These are phyloP conservation scores for Anguilla pacifica DNA, from an alignment of 2,797 vertebrate genomes.

Conservation along the genomic window DNA sequence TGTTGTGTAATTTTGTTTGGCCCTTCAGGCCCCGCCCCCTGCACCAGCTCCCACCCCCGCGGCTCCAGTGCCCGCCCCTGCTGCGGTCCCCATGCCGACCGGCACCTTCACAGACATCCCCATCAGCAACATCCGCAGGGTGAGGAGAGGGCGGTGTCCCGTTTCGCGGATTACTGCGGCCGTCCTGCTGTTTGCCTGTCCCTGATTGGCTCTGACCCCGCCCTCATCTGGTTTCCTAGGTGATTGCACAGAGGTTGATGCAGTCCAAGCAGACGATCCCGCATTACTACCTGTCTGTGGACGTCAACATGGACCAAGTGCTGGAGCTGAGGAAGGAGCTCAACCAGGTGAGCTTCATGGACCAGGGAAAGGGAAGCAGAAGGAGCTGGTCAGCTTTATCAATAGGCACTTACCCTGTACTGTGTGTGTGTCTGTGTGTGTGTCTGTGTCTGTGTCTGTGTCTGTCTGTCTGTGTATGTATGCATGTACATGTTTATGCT, in stretches of 20 bases:
- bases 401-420: not conserved
- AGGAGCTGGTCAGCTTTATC: not conserved
- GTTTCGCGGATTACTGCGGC: too few species aligned
- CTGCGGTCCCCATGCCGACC: slow-evolving; percentile 14
- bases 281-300: slow-evolving; percentile 96
- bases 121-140: slow-evolving; percentile 83
- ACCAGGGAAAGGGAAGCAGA: not conserved
- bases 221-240: slow-evolving; percentile 65
- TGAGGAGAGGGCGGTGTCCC: not conserved
- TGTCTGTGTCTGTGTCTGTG: slow-evolving; percentile 3
- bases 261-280: slow-evolving; percentile 98
- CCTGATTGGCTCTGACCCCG: not conserved
- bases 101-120: slow-evolving; percentile 87
- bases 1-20: not conserved
- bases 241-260: slow-evolving; percentile 95
- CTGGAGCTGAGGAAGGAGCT: slow-evolving; percentile 89
- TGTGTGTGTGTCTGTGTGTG: not conserved
- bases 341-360: slow-evolving; percentile 78
- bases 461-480: slow-evolving; percentile 14
- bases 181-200: not conserved
- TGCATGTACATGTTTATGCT: not conserved
- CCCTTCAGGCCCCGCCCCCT: slow-evolving; percentile 21
- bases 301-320: slow-evolving; percentile 92
- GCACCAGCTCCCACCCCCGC: slow-evolving; percentile 57
- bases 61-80: slow-evolving; percentile 52